A percentile compares a stretch with the other conserved stretches of the same genome.
Evolutionary conservation across 2,888 invertebrate species (phyloP).

Genomic region (Athetis lepigone): DNA sequence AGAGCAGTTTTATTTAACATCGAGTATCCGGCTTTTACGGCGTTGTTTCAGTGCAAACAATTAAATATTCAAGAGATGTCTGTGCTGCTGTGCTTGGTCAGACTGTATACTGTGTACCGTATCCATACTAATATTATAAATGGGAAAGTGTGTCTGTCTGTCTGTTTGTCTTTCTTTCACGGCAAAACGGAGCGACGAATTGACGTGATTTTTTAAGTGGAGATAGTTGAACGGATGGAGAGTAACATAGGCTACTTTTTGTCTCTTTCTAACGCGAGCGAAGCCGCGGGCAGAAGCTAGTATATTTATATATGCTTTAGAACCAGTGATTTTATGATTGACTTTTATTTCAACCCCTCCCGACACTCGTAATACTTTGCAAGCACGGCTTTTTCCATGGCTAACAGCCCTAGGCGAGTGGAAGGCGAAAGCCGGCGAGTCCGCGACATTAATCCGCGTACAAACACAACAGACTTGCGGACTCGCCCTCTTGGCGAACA

Average conservation of each 20-base stretch:
- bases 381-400: neutral
- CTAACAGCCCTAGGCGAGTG: slow-evolving; percentile 40
- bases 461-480: slow-evolving; percentile 64
- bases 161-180: too few species aligned
- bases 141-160: too few species aligned
- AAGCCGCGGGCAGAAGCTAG: too few species aligned
- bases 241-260: too few species aligned
- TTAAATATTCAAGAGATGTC: neutral
- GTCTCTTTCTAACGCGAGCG: too few species aligned
- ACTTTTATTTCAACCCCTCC: neutral
- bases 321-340: neutral
- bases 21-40: neutral
- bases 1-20: neutral
- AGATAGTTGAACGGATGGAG: too few species aligned
- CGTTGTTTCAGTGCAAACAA: neutral
- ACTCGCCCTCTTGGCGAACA: slow-evolving; percentile 60
- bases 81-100: neutral
- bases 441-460: slow-evolving; percentile 55
- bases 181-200: too few species aligned
- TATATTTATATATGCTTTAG: too few species aligned
- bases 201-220: too few species aligned
- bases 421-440: slow-evolving; percentile 55
- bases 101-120: neutral
- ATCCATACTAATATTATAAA: too few species aligned
- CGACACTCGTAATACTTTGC: neutral